phyloP scores from a whole-genome alignment of 2,113 vertebrate genomes.

The Grallaria varia region DNA sequence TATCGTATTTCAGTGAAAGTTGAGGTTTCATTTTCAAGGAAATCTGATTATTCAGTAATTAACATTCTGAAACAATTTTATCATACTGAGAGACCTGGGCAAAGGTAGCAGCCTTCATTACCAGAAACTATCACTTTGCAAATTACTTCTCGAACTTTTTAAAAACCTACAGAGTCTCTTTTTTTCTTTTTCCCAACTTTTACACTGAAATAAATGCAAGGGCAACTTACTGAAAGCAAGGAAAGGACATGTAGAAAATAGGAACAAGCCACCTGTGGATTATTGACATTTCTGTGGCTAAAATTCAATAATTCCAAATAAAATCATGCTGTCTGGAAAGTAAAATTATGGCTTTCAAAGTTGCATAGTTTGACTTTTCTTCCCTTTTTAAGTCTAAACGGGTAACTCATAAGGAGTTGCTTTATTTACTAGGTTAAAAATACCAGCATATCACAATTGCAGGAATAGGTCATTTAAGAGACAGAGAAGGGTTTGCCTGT shows the following conservation, averaged over 20 bases:
- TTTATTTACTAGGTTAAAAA: neutral
- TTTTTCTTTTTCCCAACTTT: neutral
- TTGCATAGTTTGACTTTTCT: neutral
- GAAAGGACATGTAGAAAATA: neutral
- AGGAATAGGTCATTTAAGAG: neutral
- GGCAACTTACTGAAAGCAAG: neutral
- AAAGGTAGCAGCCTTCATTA: constrained; percentile 51
- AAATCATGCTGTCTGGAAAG: neutral
- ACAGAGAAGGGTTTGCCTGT: neutral
- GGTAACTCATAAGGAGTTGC: neutral
- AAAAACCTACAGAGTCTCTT: neutral
- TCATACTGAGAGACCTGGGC: neutral
- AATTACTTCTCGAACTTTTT: constrained; percentile 45
- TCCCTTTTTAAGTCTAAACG: neutral
- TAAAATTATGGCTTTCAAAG: neutral
- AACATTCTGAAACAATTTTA: constrained; percentile 29
- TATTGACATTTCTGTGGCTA: neutral
- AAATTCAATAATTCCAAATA: neutral
- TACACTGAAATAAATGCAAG: neutral
- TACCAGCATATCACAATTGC: neutral
- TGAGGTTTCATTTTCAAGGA: neutral
- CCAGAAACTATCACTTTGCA: neutral
- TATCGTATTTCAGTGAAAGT: neutral
- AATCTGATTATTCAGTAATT: constrained; percentile 46
- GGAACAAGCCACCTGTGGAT: neutral